Evolutionary conservation across 2,113 vertebrate genomes (phyloP).

Genomic region (Bombycilla garrulus): DNA sequence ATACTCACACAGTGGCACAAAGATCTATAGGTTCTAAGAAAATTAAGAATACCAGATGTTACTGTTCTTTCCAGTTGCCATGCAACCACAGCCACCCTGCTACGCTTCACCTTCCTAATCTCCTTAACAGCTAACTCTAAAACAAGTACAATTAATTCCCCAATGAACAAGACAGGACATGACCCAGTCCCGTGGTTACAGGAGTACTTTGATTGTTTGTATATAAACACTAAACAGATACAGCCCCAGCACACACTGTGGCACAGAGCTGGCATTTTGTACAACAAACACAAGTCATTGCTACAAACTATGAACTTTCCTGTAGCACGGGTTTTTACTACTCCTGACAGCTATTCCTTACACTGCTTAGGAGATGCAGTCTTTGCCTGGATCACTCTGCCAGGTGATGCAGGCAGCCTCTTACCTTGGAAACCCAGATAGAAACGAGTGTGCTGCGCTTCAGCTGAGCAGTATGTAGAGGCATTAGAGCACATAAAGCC

Average conservation of each 20-base stretch:
- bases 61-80: constrained; percentile 48
- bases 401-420: background rate
- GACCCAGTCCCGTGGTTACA: background rate
- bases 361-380: background rate
- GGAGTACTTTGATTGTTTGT: background rate
- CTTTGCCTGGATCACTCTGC: background rate
- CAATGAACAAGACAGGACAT: constrained; percentile 5
- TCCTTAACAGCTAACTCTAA: constrained; percentile 46
- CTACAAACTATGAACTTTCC: background rate
- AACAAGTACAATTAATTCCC: constrained; percentile 49
- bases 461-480: background rate
- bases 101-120: constrained; percentile 46
- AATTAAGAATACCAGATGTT: constrained; percentile 42
- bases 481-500: background rate
- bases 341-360: background rate
- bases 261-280: background rate
- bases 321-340: background rate
- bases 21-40: constrained; percentile 1
- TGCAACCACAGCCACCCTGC: constrained; percentile 42
- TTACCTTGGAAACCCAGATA: background rate
- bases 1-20: background rate
- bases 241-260: background rate
- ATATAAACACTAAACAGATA: background rate
- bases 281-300: background rate
- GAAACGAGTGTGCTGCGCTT: background rate